Percentiles rank a stretch among this genome's conserved stretches.
Conservation (phyloP, 1,140 invertebrate species). For the Diploscapter pachys region DNA sequence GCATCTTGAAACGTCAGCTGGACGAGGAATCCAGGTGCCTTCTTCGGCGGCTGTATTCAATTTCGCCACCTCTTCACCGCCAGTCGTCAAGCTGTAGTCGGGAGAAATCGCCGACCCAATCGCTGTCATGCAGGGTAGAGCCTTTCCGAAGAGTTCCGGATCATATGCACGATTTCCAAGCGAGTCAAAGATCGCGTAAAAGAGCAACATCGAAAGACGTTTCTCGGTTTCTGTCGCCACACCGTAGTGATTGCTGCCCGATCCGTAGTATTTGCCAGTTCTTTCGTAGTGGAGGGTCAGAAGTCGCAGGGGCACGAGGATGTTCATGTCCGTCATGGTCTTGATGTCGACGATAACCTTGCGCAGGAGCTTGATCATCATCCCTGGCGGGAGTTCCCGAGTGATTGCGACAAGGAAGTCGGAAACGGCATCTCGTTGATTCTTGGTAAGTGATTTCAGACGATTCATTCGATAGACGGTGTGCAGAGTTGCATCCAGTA, state of each 20-base stretch:
- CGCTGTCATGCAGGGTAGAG: conserved; percentile 93
- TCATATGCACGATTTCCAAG: conserved; percentile 80
- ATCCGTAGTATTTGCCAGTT: conserved; percentile 95
- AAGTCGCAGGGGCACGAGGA: conserved; percentile 87
- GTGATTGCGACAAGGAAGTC: conserved; percentile 94
- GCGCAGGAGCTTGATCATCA: conserved; percentile 88
- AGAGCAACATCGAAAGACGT: conserved; percentile 94
- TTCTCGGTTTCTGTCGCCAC: conserved; percentile 97
- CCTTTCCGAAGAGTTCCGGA: conserved; percentile 92
- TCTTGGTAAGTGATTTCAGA: conserved; percentile 95
- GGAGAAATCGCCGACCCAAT: conserved; percentile 87
- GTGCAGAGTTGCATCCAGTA: conserved; percentile 92
- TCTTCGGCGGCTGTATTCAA: conserved; percentile 65
- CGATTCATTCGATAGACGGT: conserved; percentile 86
- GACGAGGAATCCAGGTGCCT: conserved; percentile 83
- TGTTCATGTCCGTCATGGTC: conserved; percentile 84
- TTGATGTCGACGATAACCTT: conserved; percentile 97
- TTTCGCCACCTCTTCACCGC: conserved; percentile 80
- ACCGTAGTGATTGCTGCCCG: conserved; percentile 73
- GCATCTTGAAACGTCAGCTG: conserved; percentile 83
- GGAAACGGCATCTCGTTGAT: conserved; percentile 92
- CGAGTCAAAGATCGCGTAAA: conserved; percentile 98
- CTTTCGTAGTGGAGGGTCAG: conserved; percentile 95
- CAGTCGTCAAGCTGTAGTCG: conserved; percentile 86
- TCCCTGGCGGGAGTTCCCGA: conserved; percentile 72